Conservation (phyloP, 2,113 vertebrate genomes). For the Dipodomys spectabilis region DNA sequence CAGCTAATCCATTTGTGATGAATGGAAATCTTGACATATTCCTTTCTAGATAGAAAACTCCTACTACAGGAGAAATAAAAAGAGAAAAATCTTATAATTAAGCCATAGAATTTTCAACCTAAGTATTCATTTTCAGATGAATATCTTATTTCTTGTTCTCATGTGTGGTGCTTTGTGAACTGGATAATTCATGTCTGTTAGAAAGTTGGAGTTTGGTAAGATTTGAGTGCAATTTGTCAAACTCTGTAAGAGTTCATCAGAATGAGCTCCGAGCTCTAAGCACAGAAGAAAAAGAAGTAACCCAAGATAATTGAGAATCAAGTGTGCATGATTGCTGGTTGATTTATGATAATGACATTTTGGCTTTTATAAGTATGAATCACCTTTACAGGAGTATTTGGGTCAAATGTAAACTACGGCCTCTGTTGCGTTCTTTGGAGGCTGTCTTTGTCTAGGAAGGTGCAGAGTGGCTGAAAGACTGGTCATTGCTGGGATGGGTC, state of each 20-base stretch:
- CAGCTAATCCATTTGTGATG: neutral
- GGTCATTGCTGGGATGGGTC: neutral
- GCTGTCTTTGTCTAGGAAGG: neutral
- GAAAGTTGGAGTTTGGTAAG: neutral
- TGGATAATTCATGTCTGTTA: neutral
- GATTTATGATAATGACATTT: neutral
- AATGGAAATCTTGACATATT: neutral
- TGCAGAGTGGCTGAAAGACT: neutral
- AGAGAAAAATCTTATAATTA: neutral
- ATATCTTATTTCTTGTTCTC: slow-evolving; percentile 21
- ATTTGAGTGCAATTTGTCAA: neutral
- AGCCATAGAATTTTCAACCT: neutral
- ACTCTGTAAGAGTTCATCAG: neutral
- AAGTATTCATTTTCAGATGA: neutral
- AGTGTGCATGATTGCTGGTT: neutral
- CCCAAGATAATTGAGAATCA: neutral
- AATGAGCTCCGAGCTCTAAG: neutral
- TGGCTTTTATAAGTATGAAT: neutral
- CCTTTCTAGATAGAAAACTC: neutral
- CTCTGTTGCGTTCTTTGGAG: neutral
- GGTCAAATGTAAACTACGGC: neutral
- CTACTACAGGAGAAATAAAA: neutral
- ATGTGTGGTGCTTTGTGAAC: neutral
- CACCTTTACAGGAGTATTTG: neutral
- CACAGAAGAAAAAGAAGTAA: neutral